Conservation (phyloP, 2,113 vertebrate species). For the Rhinoderma darwinii region DNA sequence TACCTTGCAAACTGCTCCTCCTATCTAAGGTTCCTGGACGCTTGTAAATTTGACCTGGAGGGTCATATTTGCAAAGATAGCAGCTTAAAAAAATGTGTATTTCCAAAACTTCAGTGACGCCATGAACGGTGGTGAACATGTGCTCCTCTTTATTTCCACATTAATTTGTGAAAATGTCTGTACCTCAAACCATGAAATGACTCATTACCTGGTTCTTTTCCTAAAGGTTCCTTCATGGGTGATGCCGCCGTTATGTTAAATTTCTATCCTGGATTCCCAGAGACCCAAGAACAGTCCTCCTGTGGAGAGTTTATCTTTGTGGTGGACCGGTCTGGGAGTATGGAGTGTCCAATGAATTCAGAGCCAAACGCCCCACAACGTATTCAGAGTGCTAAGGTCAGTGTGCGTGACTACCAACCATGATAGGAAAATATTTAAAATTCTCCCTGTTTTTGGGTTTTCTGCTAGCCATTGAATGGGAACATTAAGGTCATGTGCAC, state of each 20-base stretch:
- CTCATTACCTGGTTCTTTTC: not conserved
- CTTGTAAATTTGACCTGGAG: too few relatives aligned
- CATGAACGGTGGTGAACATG: too few relatives aligned
- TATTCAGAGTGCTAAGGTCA: constrained; percentile 79
- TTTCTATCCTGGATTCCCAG: constrained; percentile 79
- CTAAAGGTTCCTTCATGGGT: constrained; percentile 76
- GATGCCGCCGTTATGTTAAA: constrained; percentile 80
- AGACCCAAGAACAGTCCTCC: constrained; percentile 59
- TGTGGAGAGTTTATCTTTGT: constrained; percentile 83
- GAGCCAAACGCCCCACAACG: constrained; percentile 59
- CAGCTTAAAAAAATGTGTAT: too few relatives aligned
- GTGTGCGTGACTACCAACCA: not conserved
- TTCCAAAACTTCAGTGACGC: too few relatives aligned
- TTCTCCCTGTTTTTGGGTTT: not conserved
- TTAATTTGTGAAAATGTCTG: not conserved
- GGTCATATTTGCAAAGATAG: too few relatives aligned
- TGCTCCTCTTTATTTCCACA: too few relatives aligned
- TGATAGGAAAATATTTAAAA: not conserved
- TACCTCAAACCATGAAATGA: not conserved
- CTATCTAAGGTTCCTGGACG: too few relatives aligned
- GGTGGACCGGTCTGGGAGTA: constrained; percentile 82
- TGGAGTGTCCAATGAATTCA: constrained; percentile 62
- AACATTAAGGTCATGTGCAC: too few relatives aligned
- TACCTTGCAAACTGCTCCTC: too few relatives aligned
- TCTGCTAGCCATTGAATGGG: too few relatives aligned